Conservation (phyloP, 2,888 invertebrate species). For the Alsophila aescularia region DNA sequence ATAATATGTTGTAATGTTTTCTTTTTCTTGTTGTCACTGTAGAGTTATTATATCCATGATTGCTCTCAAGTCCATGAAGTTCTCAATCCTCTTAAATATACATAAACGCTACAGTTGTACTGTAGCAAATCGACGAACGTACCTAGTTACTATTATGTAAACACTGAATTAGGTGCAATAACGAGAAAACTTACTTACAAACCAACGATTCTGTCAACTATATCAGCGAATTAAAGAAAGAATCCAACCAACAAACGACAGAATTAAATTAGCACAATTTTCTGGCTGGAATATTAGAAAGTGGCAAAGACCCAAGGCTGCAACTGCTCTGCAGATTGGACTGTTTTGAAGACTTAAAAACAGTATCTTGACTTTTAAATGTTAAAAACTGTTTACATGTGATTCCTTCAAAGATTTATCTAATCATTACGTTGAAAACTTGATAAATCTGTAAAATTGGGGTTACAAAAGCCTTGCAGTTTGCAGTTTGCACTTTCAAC, state of each 20-base stretch:
- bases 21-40: too few species aligned
- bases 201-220: constrained; percentile 1
- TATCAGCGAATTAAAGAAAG: background rate
- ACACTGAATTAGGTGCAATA: constrained; percentile 45
- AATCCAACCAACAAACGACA: constrained; percentile 1
- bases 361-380: constrained; percentile 2
- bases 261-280: constrained; percentile 17
- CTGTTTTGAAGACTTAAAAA: constrained; percentile 27
- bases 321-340: constrained; percentile 36
- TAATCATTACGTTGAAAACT: background rate
- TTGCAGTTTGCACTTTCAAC: constrained; percentile 24
- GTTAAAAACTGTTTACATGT: constrained; percentile 1
- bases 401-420: background rate
- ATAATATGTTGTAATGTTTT: too few species aligned
- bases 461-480: constrained; percentile 26
- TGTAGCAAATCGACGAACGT: background rate
- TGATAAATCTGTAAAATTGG: constrained; percentile 2
- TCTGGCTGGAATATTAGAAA: constrained; percentile 30
- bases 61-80: too few species aligned
- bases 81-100: too few species aligned
- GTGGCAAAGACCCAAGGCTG: constrained; percentile 55
- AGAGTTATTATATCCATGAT: too few species aligned
- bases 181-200: constrained; percentile 44
- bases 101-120: background rate
- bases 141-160: constrained; percentile 62